Base-by-base conservation (phyloP, 2,113 vertebrate genomes). In the Marmota flaviventris region DNA sequence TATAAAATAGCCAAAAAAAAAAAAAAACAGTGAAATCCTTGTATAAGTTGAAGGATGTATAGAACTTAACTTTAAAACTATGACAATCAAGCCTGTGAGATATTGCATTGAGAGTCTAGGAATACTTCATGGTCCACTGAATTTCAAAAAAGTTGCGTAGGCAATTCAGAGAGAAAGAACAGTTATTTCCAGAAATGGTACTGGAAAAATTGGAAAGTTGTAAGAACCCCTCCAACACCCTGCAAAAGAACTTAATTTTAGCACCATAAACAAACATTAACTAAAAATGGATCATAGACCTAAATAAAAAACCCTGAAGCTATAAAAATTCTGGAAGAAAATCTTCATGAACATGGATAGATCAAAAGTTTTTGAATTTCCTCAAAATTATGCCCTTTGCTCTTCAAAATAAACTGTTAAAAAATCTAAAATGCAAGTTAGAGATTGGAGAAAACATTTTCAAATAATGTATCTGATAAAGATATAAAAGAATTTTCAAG, bases 361-460 rank as follows among this genome's bases (percentile, higher is more conserved):
- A 58, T 37, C 61, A 92, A 76, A 14, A 70, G 58, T 89, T 94
- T 81, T 65, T 53, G 63, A 11, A 73, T 75, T 87, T 94, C 67
- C 45, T 87, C 77, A 93, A 85, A 95, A 91, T 88, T 65, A 93
- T 39, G 7, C 61, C 6, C 29, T 89, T 77, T 93, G 37, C 1
- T 82, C 77, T 89, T 95, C 22, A 25, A 96, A 91, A 69, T 34
- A 96, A 94, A 90, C 65, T 56, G 13, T 72, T 83, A 89, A 51
- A 29, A 77, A 51, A 83, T 93, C 29, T 29, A 87, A 94, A 85
- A 75, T 3, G 29, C 22, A 87, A 83, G 8, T 48, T 34, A 95
- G 8, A 78, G 32, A 73, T 32, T 83, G 17, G 7, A 86, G 16
- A 78, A 79, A 88, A 53, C 65, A 82, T 86, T 63, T 79, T n/a